These are phyloP conservation scores for Spheniscus mendiculus DNA, from an alignment of 2,113 vertebrate genomes.

Conservation along the genomic window DNA sequence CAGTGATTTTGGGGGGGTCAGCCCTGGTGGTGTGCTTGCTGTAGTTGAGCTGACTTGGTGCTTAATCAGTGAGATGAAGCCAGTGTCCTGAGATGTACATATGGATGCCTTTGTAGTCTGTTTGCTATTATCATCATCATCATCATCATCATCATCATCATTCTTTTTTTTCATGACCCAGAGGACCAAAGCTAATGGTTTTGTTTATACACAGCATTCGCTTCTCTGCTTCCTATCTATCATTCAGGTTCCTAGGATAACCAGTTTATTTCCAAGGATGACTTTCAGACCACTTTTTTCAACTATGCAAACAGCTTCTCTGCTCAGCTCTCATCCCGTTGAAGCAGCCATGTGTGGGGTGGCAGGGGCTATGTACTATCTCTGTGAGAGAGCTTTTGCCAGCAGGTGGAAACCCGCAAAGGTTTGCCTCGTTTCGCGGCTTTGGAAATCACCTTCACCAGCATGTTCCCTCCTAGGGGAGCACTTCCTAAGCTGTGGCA, in stretches of 20 bases:
- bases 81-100: background rate
- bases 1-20: background rate
- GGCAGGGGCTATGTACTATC: conserved; percentile 85
- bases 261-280: conserved; percentile 80
- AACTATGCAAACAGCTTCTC: conserved; percentile 81
- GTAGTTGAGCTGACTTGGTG: background rate
- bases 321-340: conserved; percentile 85
- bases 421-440: conserved; percentile 86
- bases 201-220: conserved; percentile 64
- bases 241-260: conserved; percentile 87
- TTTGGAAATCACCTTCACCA: conserved; percentile 71
- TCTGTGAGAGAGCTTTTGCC: conserved; percentile 84
- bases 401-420: conserved; percentile 82
- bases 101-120: conserved; percentile 7
- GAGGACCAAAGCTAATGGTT: conserved; percentile 47
- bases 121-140: background rate
- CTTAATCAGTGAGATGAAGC: background rate
- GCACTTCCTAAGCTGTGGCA: conserved; percentile 64
- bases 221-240: conserved; percentile 79
- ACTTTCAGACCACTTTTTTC: conserved; percentile 82
- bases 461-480: conserved; percentile 60
- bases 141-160: background rate
- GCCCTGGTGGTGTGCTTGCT: background rate
- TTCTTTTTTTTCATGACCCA: conserved; percentile 19
- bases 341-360: conserved; percentile 85